phyloP scores from a whole-genome alignment of 2,113 vertebrate genomes.

The Forbesichthys papilliferus region DNA sequence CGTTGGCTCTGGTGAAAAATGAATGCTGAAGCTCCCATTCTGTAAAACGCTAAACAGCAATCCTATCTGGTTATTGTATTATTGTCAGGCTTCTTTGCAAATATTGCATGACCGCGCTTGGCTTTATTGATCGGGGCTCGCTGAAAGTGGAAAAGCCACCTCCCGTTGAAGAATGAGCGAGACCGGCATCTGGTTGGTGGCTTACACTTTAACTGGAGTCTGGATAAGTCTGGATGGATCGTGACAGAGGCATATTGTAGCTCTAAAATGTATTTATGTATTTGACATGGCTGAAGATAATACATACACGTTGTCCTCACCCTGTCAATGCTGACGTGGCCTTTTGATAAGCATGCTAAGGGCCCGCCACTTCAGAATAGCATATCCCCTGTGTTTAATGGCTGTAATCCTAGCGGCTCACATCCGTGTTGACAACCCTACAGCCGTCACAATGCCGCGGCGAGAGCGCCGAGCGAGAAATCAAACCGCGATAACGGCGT shows the following conservation, averaged over 20 bases:
- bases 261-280: constrained; percentile 25
- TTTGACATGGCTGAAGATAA: constrained; percentile 33
- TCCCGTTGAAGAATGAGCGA: background rate
- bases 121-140: constrained; percentile 39
- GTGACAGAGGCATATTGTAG: constrained; percentile 13
- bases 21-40: constrained; percentile 1
- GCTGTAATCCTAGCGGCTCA: constrained; percentile 67
- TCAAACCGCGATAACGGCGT: constrained; percentile 67
- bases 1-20: constrained; percentile 33
- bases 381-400: constrained; percentile 51
- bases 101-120: constrained; percentile 5
- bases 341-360: constrained; percentile 63
- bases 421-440: constrained; percentile 62
- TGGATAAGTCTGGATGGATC: background rate
- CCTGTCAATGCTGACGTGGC: constrained; percentile 41
- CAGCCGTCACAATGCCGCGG: constrained; percentile 67
- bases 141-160: constrained; percentile 15
- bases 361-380: constrained; percentile 60
- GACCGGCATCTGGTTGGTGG: constrained; percentile 21
- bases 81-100: constrained; percentile 24
- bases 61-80: constrained; percentile 27
- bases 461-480: constrained; percentile 70
- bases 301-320: constrained; percentile 29
- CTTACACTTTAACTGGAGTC: constrained; percentile 29
- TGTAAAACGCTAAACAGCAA: constrained; percentile 32